Evolutionary conservation across 2,888 invertebrate species (phyloP), one percentile per base, ranked within the genome.

Genomic region (Busseola fusca): DNA sequence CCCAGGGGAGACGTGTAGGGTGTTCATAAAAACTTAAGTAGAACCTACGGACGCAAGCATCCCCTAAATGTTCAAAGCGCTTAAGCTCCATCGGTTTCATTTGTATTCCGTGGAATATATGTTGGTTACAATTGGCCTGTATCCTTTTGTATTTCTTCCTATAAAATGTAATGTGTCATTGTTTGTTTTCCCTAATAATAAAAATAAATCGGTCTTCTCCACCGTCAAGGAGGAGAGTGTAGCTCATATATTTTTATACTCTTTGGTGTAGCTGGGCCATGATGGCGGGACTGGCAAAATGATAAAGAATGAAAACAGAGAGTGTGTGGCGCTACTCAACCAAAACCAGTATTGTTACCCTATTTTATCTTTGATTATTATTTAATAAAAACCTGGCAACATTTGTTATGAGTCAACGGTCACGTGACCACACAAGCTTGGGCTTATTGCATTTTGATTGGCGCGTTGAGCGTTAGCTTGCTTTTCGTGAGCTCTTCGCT

Each of bases 371-470:
- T n/a, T n/a, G n/a, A n/a, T n/a, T 52, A 25, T 37, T 27, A 21
- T 34, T 66, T 42, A 6, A 7, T 25, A 50, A 45, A 50, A 48
- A 56, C 42, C 59, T 91, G 88, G 94, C 88, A 92, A 93, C 91
- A 91, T 89, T 91, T 84, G 37, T 69, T 80, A 89, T 93, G 93
- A 93, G 87, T 94, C 93, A 93, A 86, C 74, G 86, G 88, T 94
- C 95, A 95, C 95, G 95, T 95, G 95, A 94, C 87, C 86, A 86
- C 71, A 72, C 73, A 90, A 91, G 94, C 94, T 94, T 95, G 93
- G 94, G 91, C 93, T 91, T 84, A 81, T 70, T 78, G 84, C 85
- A 76, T 78, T 89, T 87, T 90, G 91, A 91, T 91, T 92, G 92
- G 92, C 85, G 81, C 85, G 83, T 85, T 85, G 83, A 63, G 80